A percentile compares a stretch with the other conserved stretches of the same genome.
These are phyloP conservation scores for Chromis chromis DNA, from an alignment of 2,797 vertebrate species.

Conservation along the genomic window DNA sequence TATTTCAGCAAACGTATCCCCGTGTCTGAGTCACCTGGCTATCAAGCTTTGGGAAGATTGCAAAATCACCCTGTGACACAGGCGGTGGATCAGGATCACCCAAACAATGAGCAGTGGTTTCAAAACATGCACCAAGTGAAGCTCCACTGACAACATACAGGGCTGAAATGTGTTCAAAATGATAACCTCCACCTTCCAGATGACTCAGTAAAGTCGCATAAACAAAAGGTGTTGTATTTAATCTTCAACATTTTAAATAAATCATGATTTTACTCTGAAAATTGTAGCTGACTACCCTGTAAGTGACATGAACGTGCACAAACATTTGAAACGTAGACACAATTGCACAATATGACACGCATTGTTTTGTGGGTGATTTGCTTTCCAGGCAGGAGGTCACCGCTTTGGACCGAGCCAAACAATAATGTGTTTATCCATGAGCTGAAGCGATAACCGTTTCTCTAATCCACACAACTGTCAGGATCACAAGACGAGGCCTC, in stretches of 20 bases:
- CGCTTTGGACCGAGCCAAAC: conserved; percentile 41
- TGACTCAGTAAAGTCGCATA: background rate
- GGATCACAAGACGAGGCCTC: conserved; percentile 47
- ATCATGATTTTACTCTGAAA: background rate
- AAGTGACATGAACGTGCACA: background rate
- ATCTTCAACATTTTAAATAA: conserved; percentile 3
- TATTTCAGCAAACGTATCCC: conserved; percentile 19
- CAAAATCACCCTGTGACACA: conserved; percentile 12
- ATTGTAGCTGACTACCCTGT: background rate
- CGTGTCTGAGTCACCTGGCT: background rate
- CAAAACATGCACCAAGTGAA: conserved; percentile 1
- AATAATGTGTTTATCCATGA: conserved; percentile 48
- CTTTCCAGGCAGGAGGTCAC: conserved; percentile 27
- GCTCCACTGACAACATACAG: background rate
- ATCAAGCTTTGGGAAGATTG: conserved; percentile 8
- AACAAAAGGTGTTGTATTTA: conserved; percentile 7
- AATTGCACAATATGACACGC: background rate
- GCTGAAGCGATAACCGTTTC: conserved; percentile 30
- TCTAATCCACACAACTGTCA: conserved; percentile 25
- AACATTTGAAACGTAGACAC: conserved; percentile 1
- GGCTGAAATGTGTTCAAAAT: background rate
- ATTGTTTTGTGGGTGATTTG: background rate
- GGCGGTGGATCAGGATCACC: background rate
- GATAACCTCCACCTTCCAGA: background rate
- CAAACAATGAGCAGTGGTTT: conserved; percentile 29